Evolutionary conservation across 2,797 vertebrate species (phyloP).

Genomic region (Megalops cyprinoides): DNA sequence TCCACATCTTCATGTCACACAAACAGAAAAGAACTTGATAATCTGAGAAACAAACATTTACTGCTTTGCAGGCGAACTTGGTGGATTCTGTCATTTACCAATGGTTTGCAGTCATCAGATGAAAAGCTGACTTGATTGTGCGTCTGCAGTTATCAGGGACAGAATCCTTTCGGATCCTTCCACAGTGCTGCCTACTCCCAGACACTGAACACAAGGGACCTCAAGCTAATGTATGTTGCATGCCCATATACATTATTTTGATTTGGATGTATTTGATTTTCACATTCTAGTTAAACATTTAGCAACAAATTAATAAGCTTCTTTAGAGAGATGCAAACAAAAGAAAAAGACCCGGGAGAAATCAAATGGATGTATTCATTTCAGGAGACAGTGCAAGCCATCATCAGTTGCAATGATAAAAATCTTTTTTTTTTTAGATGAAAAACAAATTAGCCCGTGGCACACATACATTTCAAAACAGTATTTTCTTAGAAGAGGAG

Average conservation of each 20-base stretch:
- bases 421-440: not conserved
- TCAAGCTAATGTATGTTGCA: not conserved
- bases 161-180: conserved; percentile 7
- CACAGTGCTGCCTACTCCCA: not conserved
- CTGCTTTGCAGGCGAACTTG: not conserved
- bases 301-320: conserved; percentile 16
- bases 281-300: conserved; percentile 4
- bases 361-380: conserved; percentile 11
- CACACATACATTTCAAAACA: not conserved
- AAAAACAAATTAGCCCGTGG: not conserved
- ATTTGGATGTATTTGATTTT: conserved; percentile 17
- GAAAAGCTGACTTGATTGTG: conserved; percentile 2
- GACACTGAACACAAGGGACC: not conserved
- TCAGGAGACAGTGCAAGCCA: conserved; percentile 1
- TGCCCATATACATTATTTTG: conserved; percentile 7
- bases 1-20: not conserved
- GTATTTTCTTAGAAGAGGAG: not conserved
- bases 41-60: conserved; percentile 9
- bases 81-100: not conserved
- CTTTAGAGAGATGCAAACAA: conserved; percentile 17
- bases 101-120: not conserved
- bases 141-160: conserved; percentile 7
- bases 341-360: conserved; percentile 17
- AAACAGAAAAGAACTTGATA: not conserved
- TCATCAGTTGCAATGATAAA: not conserved